Percentiles rank a stretch among this genome's conserved stretches.
Evolutionary conservation across 2,113 vertebrate genomes (phyloP).

Genomic region (Procavia capensis): DNA sequence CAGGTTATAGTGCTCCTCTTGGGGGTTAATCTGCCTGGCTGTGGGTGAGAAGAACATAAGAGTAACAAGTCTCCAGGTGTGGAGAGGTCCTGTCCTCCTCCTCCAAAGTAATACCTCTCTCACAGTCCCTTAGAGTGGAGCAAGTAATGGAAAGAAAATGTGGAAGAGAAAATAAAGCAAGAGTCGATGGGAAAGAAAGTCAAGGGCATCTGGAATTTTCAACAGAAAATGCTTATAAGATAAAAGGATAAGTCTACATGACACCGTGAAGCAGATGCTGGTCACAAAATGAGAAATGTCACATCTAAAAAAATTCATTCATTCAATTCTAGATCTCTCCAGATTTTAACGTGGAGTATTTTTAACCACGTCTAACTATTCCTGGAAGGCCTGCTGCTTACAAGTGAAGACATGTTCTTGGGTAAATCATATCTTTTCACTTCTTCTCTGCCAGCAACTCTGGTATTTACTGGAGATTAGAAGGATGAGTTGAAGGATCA

Average conservation of each 20-base stretch:
- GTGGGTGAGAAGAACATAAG: not conserved
- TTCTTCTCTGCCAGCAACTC: not conserved
- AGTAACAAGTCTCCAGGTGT: not conserved
- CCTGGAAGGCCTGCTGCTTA: not conserved
- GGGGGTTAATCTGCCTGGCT: not conserved
- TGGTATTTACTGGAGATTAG: constrained; percentile 2
- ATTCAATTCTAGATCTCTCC: not conserved
- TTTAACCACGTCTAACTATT: not conserved
- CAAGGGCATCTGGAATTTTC: not conserved
- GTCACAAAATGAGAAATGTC: not conserved
- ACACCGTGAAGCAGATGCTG: not conserved
- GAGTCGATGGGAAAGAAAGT: not conserved
- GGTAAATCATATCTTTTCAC: constrained; percentile 9
- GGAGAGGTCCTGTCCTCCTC: not conserved
- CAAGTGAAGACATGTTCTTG: not conserved
- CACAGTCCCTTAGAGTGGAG: not conserved
- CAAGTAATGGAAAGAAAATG: not conserved
- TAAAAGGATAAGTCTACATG: not conserved
- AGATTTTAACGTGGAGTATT: constrained; percentile 9
- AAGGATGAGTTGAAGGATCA: not conserved
- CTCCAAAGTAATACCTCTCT: not conserved
- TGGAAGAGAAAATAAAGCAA: not conserved
- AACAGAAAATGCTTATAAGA: not conserved
- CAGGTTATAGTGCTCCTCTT: not conserved
- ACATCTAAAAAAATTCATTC: not conserved